Percentiles rank a stretch among this genome's conserved stretches.
Conservation (phyloP, 1,140 invertebrate genomes). For the Stegodyphus mimosarum region DNA sequence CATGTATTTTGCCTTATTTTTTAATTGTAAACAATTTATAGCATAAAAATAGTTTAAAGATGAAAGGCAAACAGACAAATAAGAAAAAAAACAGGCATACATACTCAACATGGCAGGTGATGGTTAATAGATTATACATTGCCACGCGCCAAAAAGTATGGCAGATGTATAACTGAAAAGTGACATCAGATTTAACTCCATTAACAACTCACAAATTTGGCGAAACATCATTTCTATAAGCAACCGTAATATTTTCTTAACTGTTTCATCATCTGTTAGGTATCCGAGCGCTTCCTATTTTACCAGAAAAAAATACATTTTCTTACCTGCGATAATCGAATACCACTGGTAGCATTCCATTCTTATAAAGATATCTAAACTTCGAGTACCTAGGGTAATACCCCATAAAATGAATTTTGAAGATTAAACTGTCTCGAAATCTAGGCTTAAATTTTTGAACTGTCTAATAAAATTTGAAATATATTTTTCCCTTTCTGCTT, state of each 20-base stretch:
- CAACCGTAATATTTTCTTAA: neutral
- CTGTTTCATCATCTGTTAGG: neutral
- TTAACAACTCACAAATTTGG: neutral
- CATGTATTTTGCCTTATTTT: too few relatives aligned
- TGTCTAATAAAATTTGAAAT: too few relatives aligned
- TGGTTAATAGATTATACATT: neutral
- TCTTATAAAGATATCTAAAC: slow-evolving; percentile 43
- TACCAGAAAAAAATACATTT: neutral
- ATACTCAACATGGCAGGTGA: too few relatives aligned
- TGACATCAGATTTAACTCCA: neutral
- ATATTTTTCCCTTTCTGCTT: too few relatives aligned
- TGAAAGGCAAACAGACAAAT: too few relatives aligned
- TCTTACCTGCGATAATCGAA: slow-evolving; percentile 35
- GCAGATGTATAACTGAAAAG: neutral
- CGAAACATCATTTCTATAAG: too few relatives aligned
- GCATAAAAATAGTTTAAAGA: too few relatives aligned
- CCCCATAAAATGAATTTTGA: neutral
- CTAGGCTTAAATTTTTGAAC: too few relatives aligned
- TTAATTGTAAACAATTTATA: too few relatives aligned
- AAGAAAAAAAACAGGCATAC: too few relatives aligned
- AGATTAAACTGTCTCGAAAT: neutral
- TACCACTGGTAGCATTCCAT: slow-evolving; percentile 29
- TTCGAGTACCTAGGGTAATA: neutral
- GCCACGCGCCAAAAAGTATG: neutral
- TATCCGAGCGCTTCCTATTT: neutral